Conservation (phyloP, 2,113 vertebrate genomes). For the Vanacampus margaritifer region DNA sequence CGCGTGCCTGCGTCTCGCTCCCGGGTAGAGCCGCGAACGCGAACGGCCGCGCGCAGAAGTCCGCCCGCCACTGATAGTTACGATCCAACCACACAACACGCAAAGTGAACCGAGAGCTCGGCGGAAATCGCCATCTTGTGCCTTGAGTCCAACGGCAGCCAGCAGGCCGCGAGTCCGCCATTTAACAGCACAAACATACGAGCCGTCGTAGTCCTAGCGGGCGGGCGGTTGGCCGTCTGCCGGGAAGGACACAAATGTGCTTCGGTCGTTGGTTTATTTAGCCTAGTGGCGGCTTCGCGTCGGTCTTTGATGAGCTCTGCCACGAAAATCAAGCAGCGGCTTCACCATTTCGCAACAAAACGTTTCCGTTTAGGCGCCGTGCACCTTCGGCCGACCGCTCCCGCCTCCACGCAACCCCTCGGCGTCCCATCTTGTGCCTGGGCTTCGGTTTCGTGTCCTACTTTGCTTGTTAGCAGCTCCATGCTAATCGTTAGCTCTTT, state of each 20-base stretch:
- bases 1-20: slow-evolving; percentile 54
- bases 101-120: background rate
- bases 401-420: too few relatives aligned
- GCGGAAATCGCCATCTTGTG: slow-evolving; percentile 45
- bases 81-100: too few relatives aligned
- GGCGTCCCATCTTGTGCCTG: background rate
- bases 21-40: background rate
- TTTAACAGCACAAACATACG: slow-evolving; percentile 4
- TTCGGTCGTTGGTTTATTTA: background rate
- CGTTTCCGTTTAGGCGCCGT: background rate
- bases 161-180: slow-evolving; percentile 32
- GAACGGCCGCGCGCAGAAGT: background rate
- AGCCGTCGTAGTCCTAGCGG: background rate
- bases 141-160: background rate
- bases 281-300: background rate
- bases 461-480: background rate
- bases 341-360: background rate
- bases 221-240: background rate
- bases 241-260: background rate
- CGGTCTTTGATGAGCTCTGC: background rate
- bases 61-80: background rate
- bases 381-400: background rate
- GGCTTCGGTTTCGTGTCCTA: background rate
- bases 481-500: slow-evolving; percentile 6
- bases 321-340: background rate